Base-by-base conservation (phyloP, 1,140 invertebrate species). In the Musca vetustissima region DNA sequence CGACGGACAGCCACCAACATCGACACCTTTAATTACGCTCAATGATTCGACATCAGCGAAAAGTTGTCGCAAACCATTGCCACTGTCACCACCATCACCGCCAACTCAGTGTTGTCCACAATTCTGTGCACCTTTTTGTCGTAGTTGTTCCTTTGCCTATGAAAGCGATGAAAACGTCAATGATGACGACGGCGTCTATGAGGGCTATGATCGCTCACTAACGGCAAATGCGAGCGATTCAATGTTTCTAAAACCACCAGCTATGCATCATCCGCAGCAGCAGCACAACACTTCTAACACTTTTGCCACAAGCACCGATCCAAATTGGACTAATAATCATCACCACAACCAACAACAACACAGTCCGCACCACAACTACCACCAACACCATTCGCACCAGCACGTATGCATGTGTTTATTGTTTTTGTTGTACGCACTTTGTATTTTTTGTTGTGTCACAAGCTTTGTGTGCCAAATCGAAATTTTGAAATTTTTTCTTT, bases 331-430 rank as follows among this genome's bases (percentile, higher is more conserved):
- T 69, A 43, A 43, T 75, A 73, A 67, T 72, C 75, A n/a, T 55
- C 67, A 8, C 15, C 25, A 66, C 79, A n/a, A n/a, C n/a, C n/a
- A n/a, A n/a, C n/a, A n/a, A n/a, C 28, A 28, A 28, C 28, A 28
- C 28, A 28, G 28, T 28, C 28, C 28, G 28, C 28, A 28, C 28
- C 28, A 74, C 53, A 79, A 78, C 28, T 4, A n/a, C 66, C 75
- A 75, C 79, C 74, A 78, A 74, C 79, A 81, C 76, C 28, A 61
- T 61, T n/a, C 32, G 28, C 57, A 78, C 67, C 75, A 75, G 79
- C 79, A 81, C 79, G 79, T 81, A 81, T 81, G 79, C 79, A 81
- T 81, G 77, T 68, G 64, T 55, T 70, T 70, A 53, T 70, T 67
- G 66, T 67, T 53, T 52, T 22, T 69, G 19, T 48, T 13, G 21